phyloP scores from a whole-genome alignment of 2,888 invertebrate species.

The Cataglyphis albicans region DNA sequence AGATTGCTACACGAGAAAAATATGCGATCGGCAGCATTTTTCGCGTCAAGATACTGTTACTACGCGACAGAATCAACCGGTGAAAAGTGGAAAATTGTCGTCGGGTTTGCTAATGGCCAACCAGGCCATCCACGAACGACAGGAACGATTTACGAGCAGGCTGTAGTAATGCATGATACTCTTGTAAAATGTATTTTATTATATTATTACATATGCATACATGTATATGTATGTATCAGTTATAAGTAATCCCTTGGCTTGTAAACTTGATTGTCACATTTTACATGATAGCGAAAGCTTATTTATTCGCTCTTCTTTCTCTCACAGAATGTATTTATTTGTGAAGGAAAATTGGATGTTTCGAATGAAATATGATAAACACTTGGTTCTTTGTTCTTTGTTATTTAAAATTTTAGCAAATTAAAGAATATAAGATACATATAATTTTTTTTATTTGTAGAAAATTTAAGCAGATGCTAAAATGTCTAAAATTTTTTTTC shows the following conservation, averaged over 20 bases:
- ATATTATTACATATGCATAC: background rate
- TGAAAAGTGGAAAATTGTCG: background rate
- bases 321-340: background rate
- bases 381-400: too few species aligned
- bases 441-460: background rate
- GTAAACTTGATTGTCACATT: background rate
- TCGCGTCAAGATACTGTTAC: slow-evolving; percentile 17
- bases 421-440: too few species aligned
- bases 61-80: slow-evolving; percentile 1
- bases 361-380: too few species aligned
- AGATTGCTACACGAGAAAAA: slow-evolving; percentile 51
- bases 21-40: slow-evolving; percentile 33
- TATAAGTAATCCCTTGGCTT: background rate
- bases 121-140: background rate
- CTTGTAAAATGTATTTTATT: slow-evolving; percentile 19
- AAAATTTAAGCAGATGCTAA: background rate
- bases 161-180: background rate
- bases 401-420: too few species aligned
- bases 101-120: background rate
- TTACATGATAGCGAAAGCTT: background rate
- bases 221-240: background rate
- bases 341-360: background rate
- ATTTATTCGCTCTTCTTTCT: background rate
- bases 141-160: slow-evolving; percentile 3
- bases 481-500: background rate